Conservation (phyloP, 2,888 invertebrate species). For the Spialia ferax region DNA sequence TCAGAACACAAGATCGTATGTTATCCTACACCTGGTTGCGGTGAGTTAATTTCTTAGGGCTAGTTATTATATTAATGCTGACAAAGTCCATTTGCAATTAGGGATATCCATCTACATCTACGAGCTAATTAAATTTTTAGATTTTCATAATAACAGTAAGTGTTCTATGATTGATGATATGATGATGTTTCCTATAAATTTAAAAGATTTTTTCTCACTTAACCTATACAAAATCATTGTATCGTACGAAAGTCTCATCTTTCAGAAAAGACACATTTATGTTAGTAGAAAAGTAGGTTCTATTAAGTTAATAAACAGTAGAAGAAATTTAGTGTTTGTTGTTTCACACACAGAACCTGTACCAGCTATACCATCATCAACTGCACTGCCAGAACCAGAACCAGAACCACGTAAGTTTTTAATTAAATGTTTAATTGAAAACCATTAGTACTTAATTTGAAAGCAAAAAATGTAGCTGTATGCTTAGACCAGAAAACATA, state of each 20-base stretch:
- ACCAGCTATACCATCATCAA: slow-evolving; percentile 4
- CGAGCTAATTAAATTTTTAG: too few relatives aligned
- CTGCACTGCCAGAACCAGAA: slow-evolving; percentile 25
- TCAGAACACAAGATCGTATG: slow-evolving; percentile 59
- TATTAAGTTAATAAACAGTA: too few relatives aligned
- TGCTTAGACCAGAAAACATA: too few relatives aligned
- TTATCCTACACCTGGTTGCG: slow-evolving; percentile 56
- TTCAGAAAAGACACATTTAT: background rate
- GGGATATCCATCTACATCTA: too few relatives aligned
- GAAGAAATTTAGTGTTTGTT: background rate
- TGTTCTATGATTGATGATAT: too few relatives aligned
- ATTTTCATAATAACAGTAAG: too few relatives aligned
- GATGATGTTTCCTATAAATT: too few relatives aligned
- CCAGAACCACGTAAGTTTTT: slow-evolving; percentile 45
- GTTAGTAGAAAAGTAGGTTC: too few relatives aligned
- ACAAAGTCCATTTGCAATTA: background rate
- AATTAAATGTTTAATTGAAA: background rate
- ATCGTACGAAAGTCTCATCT: background rate
- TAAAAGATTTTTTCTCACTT: too few relatives aligned
- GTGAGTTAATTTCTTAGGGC: slow-evolving; percentile 50
- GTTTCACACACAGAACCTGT: background rate
- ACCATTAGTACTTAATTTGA: too few relatives aligned
- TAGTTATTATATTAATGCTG: background rate
- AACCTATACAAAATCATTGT: background rate
- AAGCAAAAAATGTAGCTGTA: too few relatives aligned